Evolutionary conservation across 2,113 vertebrate genomes (phyloP).

Genomic region (Varanus komodoensis): DNA sequence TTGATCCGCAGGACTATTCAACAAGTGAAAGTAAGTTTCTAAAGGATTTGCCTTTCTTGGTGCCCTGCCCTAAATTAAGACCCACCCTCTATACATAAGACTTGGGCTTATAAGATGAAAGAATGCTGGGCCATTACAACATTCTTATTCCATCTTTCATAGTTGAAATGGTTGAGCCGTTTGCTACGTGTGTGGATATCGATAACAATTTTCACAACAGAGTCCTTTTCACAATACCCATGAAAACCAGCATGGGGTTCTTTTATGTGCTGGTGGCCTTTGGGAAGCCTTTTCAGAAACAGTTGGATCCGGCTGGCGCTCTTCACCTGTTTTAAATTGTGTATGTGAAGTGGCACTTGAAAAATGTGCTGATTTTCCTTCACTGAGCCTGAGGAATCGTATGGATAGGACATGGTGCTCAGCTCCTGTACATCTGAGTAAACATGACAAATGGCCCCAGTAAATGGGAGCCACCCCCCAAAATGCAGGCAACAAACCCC

Average conservation of each 20-base stretch:
- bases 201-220: background rate
- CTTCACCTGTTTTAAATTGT: too few species aligned
- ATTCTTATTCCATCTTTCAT: constrained; percentile 36
- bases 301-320: too few species aligned
- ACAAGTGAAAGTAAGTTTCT: constrained; percentile 88
- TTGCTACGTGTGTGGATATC: background rate
- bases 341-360: background rate
- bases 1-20: constrained; percentile 92
- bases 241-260: constrained; percentile 3
- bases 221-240: background rate
- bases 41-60: constrained; percentile 18
- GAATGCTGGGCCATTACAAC: rapidly evolving
- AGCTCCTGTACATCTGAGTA: background rate
- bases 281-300: background rate
- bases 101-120: background rate
- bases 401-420: background rate
- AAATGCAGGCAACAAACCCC: background rate
- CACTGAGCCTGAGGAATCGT: background rate
- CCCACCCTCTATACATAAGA: background rate
- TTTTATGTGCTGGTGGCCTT: background rate
- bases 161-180: background rate
- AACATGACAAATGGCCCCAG: background rate
- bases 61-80: constrained; percentile 4
- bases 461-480: background rate
- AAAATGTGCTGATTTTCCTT: background rate